Base-by-base conservation (phyloP, 2,888 invertebrate genomes). In the Parochlus steinenii region DNA sequence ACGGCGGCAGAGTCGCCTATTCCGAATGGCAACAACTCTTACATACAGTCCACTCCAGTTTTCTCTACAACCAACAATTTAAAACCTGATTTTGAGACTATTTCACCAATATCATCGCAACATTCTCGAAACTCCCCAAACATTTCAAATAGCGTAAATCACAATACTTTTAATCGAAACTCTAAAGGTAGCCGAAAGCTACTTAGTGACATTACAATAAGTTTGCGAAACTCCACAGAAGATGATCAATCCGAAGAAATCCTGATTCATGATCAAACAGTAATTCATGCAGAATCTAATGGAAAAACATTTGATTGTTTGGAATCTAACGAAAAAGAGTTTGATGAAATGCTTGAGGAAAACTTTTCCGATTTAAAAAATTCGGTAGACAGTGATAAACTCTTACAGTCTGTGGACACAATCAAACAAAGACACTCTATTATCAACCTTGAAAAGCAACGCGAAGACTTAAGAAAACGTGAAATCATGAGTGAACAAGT, bases 331-430 rank as follows among this genome's bases (percentile, higher is more conserved):
- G 55, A 58, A 34, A 53, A 54, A 35, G 53, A 55, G 26, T 57
- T 58, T 25, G 58, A 58, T 41, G 45, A 56, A 27, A 49, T 58
- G 45, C 45, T 58, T 5, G 52, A 52, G 31, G 49, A 50, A 29
- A 45, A 58, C 23, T n/a, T n/a, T n/a, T 50, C 52, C 5, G 51
- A 48, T 37, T 46, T 52, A 3, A 48, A 51, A 31, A 43, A 52
- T 3, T 53, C 54, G 36, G 45, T 49, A 6, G 52, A 54, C n/a
- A 53, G 55, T 33, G 32, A 53, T 2, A 58, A 57, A 42, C 56
- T 58, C 48, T 48, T 54, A 31, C 55, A 55, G 35, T 56, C 56
- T 1, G 39, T 58, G 32, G 55, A 58, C 20, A 53, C 48, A 24
- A 58, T 58, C 20, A 58, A 55, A 37, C 51, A 51, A 22, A 50